Percentiles rank a stretch among this genome's conserved stretches.
phyloP scores from a whole-genome alignment of 2,113 vertebrate genomes.

The Lepus timidus region DNA sequence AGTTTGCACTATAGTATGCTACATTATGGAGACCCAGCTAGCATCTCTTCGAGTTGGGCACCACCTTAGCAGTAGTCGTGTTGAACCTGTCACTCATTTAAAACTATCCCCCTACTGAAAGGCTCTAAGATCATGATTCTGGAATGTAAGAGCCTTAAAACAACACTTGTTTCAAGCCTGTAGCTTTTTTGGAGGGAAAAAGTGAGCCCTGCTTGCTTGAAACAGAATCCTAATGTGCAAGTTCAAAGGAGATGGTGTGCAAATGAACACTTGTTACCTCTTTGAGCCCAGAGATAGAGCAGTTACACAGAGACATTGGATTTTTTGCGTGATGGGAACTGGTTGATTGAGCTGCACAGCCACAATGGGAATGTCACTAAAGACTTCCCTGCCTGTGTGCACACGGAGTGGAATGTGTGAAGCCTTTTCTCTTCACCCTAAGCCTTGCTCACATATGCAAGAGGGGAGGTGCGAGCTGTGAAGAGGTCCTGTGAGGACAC shows the following conservation, averaged over 20 bases:
- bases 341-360: neutral
- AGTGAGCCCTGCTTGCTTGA: neutral
- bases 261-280: neutral
- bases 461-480: neutral
- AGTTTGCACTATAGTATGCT: neutral
- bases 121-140: neutral
- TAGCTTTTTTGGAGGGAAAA: neutral
- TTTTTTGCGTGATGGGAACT: neutral
- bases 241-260: neutral
- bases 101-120: neutral
- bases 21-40: neutral
- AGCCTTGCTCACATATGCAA: neutral
- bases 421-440: neutral
- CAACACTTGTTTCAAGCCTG: constrained; percentile 5
- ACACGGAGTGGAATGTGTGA: neutral
- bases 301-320: neutral
- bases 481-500: constrained; percentile 36
- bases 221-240: neutral
- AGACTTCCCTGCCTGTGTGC: neutral
- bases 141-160: constrained; percentile 49
- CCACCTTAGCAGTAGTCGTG: neutral
- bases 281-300: neutral
- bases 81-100: neutral
- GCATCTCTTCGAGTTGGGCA: neutral
- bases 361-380: neutral